A percentile compares a stretch with the other conserved stretches of the same genome.
These are phyloP conservation scores for Pseudomyrmex sp. DNA, from an alignment of 1,140 invertebrate species.

Conservation along the genomic window DNA sequence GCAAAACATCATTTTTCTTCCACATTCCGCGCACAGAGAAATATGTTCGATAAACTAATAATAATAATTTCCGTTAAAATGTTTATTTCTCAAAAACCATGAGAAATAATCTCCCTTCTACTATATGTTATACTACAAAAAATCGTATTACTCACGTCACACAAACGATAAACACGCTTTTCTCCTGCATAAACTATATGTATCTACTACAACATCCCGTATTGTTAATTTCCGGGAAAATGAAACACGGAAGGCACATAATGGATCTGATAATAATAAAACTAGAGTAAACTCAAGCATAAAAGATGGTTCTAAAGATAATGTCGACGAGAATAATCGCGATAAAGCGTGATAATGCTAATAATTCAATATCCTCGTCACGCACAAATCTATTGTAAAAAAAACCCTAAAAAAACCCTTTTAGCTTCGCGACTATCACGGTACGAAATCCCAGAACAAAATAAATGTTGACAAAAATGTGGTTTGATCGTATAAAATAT, in stretches of 20 bases:
- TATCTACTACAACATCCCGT: background rate
- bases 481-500: background rate
- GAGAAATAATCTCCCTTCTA: background rate
- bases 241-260: slow-evolving; percentile 43
- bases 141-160: slow-evolving; percentile 23
- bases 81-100: background rate
- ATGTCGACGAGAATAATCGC: slow-evolving; percentile 31
- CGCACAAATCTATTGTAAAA: too few relatives aligned
- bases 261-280: slow-evolving; percentile 58
- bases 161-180: background rate
- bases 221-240: slow-evolving; percentile 54
- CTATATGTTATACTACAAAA: background rate
- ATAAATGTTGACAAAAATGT: too few relatives aligned
- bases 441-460: too few relatives aligned
- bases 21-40: background rate
- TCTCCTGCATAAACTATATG: background rate
- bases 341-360: slow-evolving; percentile 40
- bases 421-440: too few relatives aligned
- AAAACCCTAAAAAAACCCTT: too few relatives aligned
- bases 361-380: slow-evolving; percentile 23
- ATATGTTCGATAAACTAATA: too few relatives aligned
- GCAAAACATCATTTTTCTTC: background rate
- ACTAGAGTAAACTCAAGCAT: slow-evolving; percentile 30
- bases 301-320: slow-evolving; percentile 36
- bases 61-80: too few relatives aligned